Conservation (phyloP, 2,888 invertebrate species). For the Ypsolopha scabrella region DNA sequence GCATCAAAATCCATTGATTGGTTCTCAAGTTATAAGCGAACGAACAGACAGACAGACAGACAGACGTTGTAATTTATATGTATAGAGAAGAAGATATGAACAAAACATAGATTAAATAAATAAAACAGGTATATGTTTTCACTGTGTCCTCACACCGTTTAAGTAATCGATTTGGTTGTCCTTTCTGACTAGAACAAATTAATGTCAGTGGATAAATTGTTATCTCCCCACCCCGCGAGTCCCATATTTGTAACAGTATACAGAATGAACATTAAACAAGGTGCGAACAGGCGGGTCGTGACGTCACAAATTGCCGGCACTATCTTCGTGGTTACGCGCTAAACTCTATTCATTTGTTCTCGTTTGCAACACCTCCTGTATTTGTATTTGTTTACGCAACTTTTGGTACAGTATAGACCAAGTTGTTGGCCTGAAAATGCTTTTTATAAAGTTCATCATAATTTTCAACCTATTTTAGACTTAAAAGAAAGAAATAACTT, state of each 20-base stretch:
- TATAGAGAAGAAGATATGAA: no score
- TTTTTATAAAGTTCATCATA: no score
- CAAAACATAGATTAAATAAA: no score
- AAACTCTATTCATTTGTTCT: conserved; percentile 47
- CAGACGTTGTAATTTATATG: no score
- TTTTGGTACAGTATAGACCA: conserved; percentile 17
- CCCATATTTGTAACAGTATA: not conserved
- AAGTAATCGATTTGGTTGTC: no score
- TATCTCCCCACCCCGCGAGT: not conserved
- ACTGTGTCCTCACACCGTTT: no score
- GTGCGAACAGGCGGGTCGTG: conserved; percentile 24
- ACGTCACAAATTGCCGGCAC: conserved; percentile 40
- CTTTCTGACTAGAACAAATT: no score
- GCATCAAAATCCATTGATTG: no score
- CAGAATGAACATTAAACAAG: conserved; percentile 23
- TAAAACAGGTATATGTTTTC: no score
- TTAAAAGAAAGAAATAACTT: not conserved
- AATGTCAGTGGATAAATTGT: not conserved
- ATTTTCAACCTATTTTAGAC: no score
- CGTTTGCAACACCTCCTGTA: conserved; percentile 30
- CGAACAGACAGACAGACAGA: no score
- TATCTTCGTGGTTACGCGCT: conserved; percentile 38
- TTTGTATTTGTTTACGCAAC: conserved; percentile 31
- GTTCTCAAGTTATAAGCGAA: no score
- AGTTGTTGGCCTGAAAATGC: not conserved